These are phyloP conservation scores for Zaprionus tsacasi DNA, from an alignment of 1,140 invertebrate genomes.

Conservation along the genomic window DNA sequence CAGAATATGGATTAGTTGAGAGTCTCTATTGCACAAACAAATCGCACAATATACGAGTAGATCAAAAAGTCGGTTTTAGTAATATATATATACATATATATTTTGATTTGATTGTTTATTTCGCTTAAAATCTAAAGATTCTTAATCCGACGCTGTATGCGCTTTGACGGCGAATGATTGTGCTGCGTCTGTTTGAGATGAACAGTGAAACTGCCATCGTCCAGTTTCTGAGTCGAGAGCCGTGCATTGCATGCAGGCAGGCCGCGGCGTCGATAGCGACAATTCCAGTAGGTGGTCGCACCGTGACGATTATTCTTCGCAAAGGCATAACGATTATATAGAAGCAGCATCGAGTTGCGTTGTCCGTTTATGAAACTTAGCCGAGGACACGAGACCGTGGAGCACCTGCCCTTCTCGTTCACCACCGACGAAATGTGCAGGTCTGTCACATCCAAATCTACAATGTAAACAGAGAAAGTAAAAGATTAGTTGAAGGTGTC, in stretches of 20 bases:
- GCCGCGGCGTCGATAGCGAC: constrained; percentile 56
- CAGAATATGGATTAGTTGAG: background rate
- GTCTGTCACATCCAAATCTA: constrained; percentile 22
- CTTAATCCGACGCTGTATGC: constrained; percentile 26
- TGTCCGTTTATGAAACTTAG: constrained; percentile 66
- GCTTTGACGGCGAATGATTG: constrained; percentile 69
- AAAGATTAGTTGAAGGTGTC: background rate
- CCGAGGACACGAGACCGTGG: background rate
- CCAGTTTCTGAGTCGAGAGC: constrained; percentile 56
- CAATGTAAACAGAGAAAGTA: constrained; percentile 16
- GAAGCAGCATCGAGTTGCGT: constrained; percentile 63
- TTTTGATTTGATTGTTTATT: background rate
- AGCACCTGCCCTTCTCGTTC: constrained; percentile 19
- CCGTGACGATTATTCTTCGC: constrained; percentile 67
- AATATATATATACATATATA: constrained; percentile 9
- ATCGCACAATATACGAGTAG: constrained; percentile 13
- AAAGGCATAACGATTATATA: constrained; percentile 61
- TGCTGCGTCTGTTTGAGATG: constrained; percentile 63
- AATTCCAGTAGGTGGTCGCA: constrained; percentile 75
- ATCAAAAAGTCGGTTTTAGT: constrained; percentile 44
- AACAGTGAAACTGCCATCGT: constrained; percentile 64
- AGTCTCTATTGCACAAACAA: no score
- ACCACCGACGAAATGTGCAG: constrained; percentile 34
- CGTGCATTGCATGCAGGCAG: constrained; percentile 65
- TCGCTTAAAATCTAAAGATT: constrained; percentile 49